phyloP scores from a whole-genome alignment of 2,888 invertebrate species.

The Callyntrura sp. region DNA sequence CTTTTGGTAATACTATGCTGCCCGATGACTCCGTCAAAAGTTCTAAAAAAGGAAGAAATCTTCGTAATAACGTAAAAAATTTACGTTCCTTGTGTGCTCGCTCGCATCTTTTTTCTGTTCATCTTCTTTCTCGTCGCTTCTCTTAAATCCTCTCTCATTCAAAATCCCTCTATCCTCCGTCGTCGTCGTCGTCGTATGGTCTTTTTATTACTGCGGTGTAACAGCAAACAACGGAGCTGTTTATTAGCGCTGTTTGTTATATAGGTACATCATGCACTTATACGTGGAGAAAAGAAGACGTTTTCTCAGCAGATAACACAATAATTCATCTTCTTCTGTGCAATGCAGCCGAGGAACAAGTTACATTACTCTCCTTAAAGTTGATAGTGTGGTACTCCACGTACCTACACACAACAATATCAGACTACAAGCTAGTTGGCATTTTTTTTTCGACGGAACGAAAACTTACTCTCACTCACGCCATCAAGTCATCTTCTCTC shows the following conservation, averaged over 20 bases:
- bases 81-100: too few relatives aligned
- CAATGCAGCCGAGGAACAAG: not conserved
- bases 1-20: slow-evolving; percentile 68
- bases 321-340: not conserved
- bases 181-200: too few relatives aligned
- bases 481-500: slow-evolving; percentile 6
- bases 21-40: slow-evolving; percentile 56
- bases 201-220: not conserved
- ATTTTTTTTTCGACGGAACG: slow-evolving; percentile 28
- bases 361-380: too few relatives aligned
- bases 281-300: not conserved
- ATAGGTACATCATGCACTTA: too few relatives aligned
- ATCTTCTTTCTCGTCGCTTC: not conserved
- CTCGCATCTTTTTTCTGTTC: slow-evolving; percentile 7
- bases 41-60: slow-evolving; percentile 74
- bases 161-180: not conserved
- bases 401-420: too few relatives aligned
- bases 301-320: not conserved
- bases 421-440: not conserved
- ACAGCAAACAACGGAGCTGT: slow-evolving; percentile 8
- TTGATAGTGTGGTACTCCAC: not conserved
- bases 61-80: slow-evolving; percentile 12
- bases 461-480: slow-evolving; percentile 13
- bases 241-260: not conserved
- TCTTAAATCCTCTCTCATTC: slow-evolving; percentile 8